These are phyloP conservation scores for Shargacucullia verbasci DNA, from an alignment of 2,888 invertebrate species.

Conservation along the genomic window DNA sequence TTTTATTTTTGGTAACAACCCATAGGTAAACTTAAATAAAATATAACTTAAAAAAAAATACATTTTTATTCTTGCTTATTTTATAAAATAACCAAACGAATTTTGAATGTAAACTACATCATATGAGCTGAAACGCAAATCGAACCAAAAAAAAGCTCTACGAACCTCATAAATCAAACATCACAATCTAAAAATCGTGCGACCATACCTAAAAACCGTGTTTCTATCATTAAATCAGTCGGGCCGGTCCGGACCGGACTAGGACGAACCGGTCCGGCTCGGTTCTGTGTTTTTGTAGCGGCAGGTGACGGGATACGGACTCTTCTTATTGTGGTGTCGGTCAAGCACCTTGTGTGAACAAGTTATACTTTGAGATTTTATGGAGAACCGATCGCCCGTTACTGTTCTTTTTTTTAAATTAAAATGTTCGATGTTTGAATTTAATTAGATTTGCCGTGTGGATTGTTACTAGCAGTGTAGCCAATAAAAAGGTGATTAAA, in stretches of 20 bases:
- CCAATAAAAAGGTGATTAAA: slow-evolving; percentile 6
- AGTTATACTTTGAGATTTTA: slow-evolving; percentile 60
- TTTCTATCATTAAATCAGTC: slow-evolving; percentile 77
- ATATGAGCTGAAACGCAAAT: neutral
- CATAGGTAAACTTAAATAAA: too few relatives aligned
- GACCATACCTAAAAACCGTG: slow-evolving; percentile 71
- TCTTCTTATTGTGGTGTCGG: slow-evolving; percentile 79
- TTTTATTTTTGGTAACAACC: too few relatives aligned
- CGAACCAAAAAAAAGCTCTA: neutral
- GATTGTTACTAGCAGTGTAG: neutral
- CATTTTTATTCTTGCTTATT: too few relatives aligned
- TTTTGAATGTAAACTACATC: too few relatives aligned
- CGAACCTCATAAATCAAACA: slow-evolving; percentile 35
- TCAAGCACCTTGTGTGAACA: slow-evolving; percentile 77
- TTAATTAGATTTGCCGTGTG: slow-evolving; percentile 33
- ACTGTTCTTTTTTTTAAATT: slow-evolving; percentile 41
- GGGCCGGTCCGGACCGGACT: slow-evolving; percentile 62
- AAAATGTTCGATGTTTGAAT: slow-evolving; percentile 33
- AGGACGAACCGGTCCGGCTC: slow-evolving; percentile 56
- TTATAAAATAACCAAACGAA: too few relatives aligned
- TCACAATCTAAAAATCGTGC: slow-evolving; percentile 57
- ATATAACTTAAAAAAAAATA: too few relatives aligned
- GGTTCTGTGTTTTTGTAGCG: slow-evolving; percentile 77
- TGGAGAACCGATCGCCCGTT: slow-evolving; percentile 52
- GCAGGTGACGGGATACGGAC: slow-evolving; percentile 82